These are phyloP conservation scores for Drosophila pseudotakahashii DNA, from an alignment of 2,888 invertebrate genomes.

Conservation along the genomic window DNA sequence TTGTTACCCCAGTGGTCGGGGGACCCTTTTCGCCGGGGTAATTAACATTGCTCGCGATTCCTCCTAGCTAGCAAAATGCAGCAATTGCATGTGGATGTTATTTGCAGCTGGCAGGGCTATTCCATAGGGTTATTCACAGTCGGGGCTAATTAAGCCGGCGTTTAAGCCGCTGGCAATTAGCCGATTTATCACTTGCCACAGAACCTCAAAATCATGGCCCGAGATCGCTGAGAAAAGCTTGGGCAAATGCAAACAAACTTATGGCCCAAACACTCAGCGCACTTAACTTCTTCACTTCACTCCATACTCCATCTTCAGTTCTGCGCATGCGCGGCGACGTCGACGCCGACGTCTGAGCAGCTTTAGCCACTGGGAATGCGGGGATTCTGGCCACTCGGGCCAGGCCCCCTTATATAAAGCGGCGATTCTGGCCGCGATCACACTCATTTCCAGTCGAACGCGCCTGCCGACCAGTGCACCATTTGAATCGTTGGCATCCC, in stretches of 20 bases:
- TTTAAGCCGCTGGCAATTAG: constrained; percentile 53
- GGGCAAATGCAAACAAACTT: constrained; percentile 53
- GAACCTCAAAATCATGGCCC: constrained; percentile 26
- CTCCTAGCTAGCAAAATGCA: constrained; percentile 20
- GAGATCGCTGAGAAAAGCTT: constrained; percentile 40
- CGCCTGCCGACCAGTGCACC: constrained; percentile 25
- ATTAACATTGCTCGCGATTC: constrained; percentile 56
- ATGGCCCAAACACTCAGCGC: constrained; percentile 22
- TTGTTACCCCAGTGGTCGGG: constrained; percentile 12
- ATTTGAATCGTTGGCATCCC: constrained; percentile 2
- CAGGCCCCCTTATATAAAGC: constrained; percentile 67
- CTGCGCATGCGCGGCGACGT: constrained; percentile 50
- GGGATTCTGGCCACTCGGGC: constrained; percentile 45
- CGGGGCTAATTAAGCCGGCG: constrained; percentile 50
- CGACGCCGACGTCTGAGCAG: constrained; percentile 28
- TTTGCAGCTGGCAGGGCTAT: constrained; percentile 25
- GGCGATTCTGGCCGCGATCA: constrained; percentile 52
- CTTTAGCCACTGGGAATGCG: constrained; percentile 51
- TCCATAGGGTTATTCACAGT: constrained; percentile 52
- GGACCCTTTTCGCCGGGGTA: constrained; percentile 12
- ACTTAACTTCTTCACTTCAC: constrained; percentile 10
- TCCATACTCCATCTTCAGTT: constrained; percentile 3
- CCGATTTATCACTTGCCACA: constrained; percentile 58
- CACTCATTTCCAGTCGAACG: constrained; percentile 63
- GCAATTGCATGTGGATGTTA: constrained; percentile 56